Evolutionary conservation across 1,140 invertebrate genomes (phyloP).

Genomic region (Euura saliciscinereae): DNA sequence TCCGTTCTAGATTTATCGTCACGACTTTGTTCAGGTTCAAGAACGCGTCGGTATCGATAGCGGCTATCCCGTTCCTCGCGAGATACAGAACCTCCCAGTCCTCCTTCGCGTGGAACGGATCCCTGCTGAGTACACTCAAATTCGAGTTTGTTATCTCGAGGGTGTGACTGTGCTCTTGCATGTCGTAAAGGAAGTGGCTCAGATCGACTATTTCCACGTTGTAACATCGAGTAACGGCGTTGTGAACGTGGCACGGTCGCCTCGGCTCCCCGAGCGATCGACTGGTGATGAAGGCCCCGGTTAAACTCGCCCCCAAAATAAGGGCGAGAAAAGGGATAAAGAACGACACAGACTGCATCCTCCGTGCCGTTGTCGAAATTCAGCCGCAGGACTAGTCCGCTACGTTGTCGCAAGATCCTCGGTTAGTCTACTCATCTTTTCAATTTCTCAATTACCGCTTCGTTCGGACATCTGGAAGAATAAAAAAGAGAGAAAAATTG

Average conservation of each 20-base stretch:
- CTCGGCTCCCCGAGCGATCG: background rate
- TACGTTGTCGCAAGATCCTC: background rate
- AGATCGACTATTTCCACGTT: constrained; percentile 1
- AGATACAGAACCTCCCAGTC: constrained; percentile 10
- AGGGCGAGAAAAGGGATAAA: constrained; percentile 2
- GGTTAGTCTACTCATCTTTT: background rate
- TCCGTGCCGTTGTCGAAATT: background rate
- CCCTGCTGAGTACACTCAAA: constrained; percentile 7
- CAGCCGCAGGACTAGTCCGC: background rate
- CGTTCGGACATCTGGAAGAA: background rate
- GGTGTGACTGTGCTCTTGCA: constrained; percentile 5
- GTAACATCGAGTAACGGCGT: constrained; percentile 9
- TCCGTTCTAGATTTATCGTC: constrained; percentile 8
- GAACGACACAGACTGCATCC: background rate
- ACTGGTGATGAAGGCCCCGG: background rate
- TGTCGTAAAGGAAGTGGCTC: background rate
- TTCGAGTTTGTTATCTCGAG: constrained; percentile 11
- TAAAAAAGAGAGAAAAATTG: background rate
- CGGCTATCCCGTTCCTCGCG: background rate
- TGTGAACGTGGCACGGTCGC: constrained; percentile 5
- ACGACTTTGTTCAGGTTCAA: background rate
- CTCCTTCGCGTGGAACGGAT: constrained; percentile 6
- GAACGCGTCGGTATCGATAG: constrained; percentile 8
- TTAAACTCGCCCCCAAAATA: constrained; percentile 9
- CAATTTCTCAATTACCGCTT: background rate